Base-by-base conservation (phyloP, 2,113 vertebrate species). In the Phrynosoma platyrhinos region DNA sequence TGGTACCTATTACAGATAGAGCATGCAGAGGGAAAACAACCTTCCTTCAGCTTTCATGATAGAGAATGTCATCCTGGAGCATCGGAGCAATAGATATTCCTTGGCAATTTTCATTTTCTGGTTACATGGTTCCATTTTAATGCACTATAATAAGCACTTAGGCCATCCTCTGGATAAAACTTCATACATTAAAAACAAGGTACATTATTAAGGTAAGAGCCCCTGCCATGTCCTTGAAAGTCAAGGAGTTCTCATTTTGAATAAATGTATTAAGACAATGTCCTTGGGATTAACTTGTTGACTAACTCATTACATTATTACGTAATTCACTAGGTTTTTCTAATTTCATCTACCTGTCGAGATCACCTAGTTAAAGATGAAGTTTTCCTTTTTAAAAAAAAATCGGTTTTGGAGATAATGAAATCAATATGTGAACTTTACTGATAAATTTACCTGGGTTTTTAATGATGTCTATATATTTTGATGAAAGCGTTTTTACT, bases 1-100 rank as follows among this genome's bases (percentile, higher is more conserved):
- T 86, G 87, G 90, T 86, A 87, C 62, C 52, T 84, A 91, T 91
- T 91, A 93, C 84, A 53, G 68, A 90, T n/a, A 71, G 42, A 75
- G 79, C 81, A 88, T 89, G 76, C 89, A 87, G 87, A 84, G 83
- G 89, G 68, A 91, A 86, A 85, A 62, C 52, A 42, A 27, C 64
- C 89, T 78, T n/a, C 27, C 20, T 80, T 80, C 77, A 83, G 66
- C 71, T 14, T 83, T 93, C 25, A 75, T 32, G n/a, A 79, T 92
- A 80, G 80, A 74, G 87, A 89, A 88, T 80, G 91, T 12, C 62
- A 69, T 80, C 55, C 58, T 47, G 1, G 10, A 40, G 42, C 71
- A 84, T 25, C 62, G 21, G 75, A 86, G 9, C 62, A 75, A 20
- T 36, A 79, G 62, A 36, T 78, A 71, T 36, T 76, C 87, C 91